Evolutionary conservation across 2,797 vertebrate genomes (phyloP).

Genomic region (Hyperoplus immaculatus): DNA sequence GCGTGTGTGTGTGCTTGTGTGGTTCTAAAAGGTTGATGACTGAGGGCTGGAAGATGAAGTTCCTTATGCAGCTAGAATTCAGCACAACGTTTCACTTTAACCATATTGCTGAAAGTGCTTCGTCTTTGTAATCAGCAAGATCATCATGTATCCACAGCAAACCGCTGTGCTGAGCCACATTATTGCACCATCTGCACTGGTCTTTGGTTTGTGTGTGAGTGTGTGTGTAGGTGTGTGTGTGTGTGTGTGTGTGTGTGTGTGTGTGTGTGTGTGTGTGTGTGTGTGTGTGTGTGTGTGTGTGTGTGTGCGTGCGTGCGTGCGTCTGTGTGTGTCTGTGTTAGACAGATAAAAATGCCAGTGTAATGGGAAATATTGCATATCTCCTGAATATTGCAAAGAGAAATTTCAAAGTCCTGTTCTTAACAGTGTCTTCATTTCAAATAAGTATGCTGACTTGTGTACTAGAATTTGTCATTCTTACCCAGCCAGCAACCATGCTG

Average conservation of each 20-base stretch:
- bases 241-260: background rate
- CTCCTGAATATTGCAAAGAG: too few species aligned
- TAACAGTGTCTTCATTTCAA: too few species aligned
- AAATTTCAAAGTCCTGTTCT: too few species aligned
- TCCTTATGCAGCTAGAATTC: conserved; percentile 24
- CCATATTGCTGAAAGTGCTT: conserved; percentile 11
- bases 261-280: too few species aligned
- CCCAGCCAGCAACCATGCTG: too few species aligned
- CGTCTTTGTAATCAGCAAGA: conserved; percentile 33
- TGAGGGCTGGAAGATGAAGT: conserved; percentile 29
- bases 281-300: too few species aligned
- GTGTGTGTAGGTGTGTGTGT: conserved; percentile 3
- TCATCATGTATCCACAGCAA: conserved; percentile 28
- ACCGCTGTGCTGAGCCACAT: conserved; percentile 27
- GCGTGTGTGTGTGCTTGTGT: background rate
- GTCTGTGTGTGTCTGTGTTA: too few species aligned
- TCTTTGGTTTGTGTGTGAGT: background rate
- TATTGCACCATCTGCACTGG: conserved; percentile 24
- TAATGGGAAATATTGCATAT: too few species aligned
- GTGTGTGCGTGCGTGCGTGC: too few species aligned
- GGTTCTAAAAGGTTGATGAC: conserved; percentile 34
- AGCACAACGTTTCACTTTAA: conserved; percentile 13
- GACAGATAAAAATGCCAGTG: too few species aligned
- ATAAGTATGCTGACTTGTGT: too few species aligned
- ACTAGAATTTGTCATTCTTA: too few species aligned